Conservation (phyloP, 1,140 invertebrate genomes). For the Pinna nobilis region DNA sequence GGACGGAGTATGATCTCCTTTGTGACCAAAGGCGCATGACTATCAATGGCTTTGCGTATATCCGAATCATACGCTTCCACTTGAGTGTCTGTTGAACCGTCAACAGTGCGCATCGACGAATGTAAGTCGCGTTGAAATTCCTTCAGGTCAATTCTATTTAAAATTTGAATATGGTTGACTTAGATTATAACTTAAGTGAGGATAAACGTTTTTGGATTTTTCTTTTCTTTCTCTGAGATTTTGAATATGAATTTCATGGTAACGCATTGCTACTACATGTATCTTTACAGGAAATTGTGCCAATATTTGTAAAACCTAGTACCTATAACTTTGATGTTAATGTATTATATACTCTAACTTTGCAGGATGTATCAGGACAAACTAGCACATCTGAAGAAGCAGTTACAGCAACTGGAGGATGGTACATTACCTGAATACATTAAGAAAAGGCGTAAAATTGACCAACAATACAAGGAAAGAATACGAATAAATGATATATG, state of each 20-base stretch:
- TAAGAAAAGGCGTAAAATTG: conserved; percentile 83
- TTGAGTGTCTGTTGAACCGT: neutral
- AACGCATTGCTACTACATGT: no score
- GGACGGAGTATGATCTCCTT: conserved; percentile 32
- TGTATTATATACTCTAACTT: conserved; percentile 54
- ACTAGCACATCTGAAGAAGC: conserved; percentile 90
- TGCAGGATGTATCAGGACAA: conserved; percentile 95
- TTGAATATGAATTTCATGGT: no score
- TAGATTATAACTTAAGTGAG: no score
- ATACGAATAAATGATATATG: conserved; percentile 88
- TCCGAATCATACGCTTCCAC: neutral
- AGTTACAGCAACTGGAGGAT: conserved; percentile 89
- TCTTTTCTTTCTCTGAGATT: neutral
- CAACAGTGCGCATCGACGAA: neutral
- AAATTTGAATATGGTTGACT: no score
- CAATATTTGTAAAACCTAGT: no score
- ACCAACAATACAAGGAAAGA: conserved; percentile 86
- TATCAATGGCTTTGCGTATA: conserved; percentile 18
- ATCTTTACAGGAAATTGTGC: no score
- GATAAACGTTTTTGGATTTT: no score
- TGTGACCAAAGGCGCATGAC: conserved; percentile 13
- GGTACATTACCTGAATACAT: conserved; percentile 91
- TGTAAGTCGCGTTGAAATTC: conserved; percentile 1
- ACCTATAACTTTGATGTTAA: no score
- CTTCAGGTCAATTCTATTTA: neutral